These are phyloP conservation scores for Channa striata DNA, from an alignment of 2,797 vertebrate species.

Conservation along the genomic window DNA sequence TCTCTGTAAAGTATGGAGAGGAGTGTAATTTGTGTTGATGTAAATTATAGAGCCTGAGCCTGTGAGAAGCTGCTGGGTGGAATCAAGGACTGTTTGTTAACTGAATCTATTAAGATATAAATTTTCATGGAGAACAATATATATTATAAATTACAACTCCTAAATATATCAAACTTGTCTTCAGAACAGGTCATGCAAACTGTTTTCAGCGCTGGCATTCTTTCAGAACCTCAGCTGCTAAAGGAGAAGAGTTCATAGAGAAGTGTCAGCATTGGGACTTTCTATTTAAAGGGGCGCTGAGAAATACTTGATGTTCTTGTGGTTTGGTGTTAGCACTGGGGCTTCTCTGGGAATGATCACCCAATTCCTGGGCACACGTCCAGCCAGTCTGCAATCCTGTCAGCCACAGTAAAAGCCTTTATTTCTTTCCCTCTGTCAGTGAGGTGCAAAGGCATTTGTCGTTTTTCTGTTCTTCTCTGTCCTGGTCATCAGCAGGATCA, in stretches of 20 bases:
- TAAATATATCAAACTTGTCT: not conserved
- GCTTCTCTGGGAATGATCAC: not conserved
- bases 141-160: not conserved
- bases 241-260: not conserved
- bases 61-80: not conserved
- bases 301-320: not conserved
- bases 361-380: not conserved
- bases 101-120: not conserved
- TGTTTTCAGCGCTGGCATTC: not conserved
- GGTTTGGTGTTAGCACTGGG: not conserved
- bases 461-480: too few relatives aligned
- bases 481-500: too few relatives aligned
- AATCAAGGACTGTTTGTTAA: slow-evolving; percentile 14
- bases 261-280: not conserved
- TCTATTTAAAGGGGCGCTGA: not conserved
- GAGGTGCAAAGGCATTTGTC: too few relatives aligned
- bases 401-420: too few relatives aligned
- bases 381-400: not conserved
- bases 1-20: slow-evolving; percentile 12
- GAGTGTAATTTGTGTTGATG: slow-evolving; percentile 35
- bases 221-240: not conserved
- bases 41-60: slow-evolving; percentile 35
- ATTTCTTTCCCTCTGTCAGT: too few relatives aligned
- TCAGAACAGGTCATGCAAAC: not conserved
- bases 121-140: not conserved